Evolutionary conservation across 2,113 vertebrate genomes (phyloP), one percentile per base, ranked within the genome.

Genomic region (Nothocercus nigrocapillus): DNA sequence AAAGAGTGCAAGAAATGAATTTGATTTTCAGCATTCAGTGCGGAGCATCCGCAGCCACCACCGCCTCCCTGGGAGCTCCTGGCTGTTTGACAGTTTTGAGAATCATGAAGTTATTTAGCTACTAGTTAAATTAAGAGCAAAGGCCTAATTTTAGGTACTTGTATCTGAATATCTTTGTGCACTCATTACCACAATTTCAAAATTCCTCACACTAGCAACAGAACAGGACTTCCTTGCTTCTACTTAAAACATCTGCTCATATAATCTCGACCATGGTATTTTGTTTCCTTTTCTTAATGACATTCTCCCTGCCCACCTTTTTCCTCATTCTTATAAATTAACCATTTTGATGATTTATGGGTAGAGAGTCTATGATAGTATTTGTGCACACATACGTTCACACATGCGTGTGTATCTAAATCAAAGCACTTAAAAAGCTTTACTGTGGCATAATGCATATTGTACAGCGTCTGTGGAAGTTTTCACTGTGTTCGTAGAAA

Each of bases 71-170:
- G 81, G 89, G 93, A 95, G 80, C 67, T 93, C 74, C 92, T 92
- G 62, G 30, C 63, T 92, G 73, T 75, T 95, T 94, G 94, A 96
- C 93, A 94, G 88, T 73, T 92, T 82, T 90, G 77, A 85, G 94
- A 95, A 87, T 70, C 95, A 90, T 86, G 54, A 89, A 92, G 75
- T 93, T 79, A 59, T 92, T 95, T 96, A 96, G 83, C 21, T 90
- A 72, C 77, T 76, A 82, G 64, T 85, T 79, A 88, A 94, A 90
- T 92, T 82, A 94, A 81, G 40, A 96, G 30, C 24, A 80, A 86
- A 49, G 62, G 67, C 82, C 59, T 95, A 95, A 95, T 95, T 93
- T 96, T 94, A 95, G 83, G 51, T 88, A 66, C 30, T 47, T 92
- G 28, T 58, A 34, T 82, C 66, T 95, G 85, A 85, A 88, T 94